Evolutionary conservation across 2,797 vertebrate genomes (phyloP).

Genomic region (Thamnophis elegans): DNA sequence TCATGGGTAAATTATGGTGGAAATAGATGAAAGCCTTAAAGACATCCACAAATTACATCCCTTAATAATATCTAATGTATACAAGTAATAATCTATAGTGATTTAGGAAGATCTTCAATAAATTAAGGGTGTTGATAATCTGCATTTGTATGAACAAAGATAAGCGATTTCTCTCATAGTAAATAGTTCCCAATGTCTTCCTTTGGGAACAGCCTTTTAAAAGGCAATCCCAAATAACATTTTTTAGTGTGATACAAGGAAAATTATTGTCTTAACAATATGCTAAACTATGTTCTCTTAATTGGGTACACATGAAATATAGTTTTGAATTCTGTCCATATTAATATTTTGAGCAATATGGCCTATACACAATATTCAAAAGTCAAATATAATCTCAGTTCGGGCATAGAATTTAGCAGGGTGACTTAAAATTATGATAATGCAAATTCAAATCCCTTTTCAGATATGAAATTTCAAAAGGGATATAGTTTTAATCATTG

Average conservation of each 20-base stretch:
- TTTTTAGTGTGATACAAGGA: not conserved
- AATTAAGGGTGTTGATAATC: not conserved
- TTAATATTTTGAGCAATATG: not conserved
- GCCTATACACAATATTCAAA: no score
- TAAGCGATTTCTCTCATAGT: not conserved
- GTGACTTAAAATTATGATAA: not conserved
- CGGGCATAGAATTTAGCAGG: not conserved
- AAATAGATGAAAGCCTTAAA: not conserved
- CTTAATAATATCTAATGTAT: not conserved
- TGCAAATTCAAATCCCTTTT: not conserved
- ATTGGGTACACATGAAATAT: not conserved
- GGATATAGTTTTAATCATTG: not conserved
- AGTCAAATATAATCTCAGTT: not conserved
- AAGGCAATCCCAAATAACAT: not conserved
- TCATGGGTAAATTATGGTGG: not conserved
- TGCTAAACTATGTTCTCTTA: not conserved
- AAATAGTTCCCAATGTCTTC: not conserved
- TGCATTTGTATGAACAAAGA: not conserved
- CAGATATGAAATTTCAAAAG: not conserved
- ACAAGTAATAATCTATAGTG: not conserved
- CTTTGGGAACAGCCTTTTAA: not conserved
- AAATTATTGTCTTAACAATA: not conserved
- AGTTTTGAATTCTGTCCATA: not conserved
- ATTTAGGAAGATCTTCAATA: not conserved
- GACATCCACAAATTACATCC: not conserved